Evolutionary conservation across 2,113 vertebrate genomes (phyloP).

Genomic region (Mungos mungo): DNA sequence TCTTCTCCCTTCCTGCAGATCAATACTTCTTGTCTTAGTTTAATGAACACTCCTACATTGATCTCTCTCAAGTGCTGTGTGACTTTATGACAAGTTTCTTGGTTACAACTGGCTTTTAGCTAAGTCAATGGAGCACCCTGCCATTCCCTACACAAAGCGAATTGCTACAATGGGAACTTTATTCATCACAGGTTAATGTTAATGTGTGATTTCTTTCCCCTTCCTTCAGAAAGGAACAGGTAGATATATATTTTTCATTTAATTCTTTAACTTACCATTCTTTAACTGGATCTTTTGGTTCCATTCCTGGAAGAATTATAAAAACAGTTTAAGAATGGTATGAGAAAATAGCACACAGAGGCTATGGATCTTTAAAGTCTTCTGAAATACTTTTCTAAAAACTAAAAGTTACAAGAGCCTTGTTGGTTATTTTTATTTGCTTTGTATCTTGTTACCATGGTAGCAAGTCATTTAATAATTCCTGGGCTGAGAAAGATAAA

Average conservation of each 20-base stretch:
- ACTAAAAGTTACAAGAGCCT: conserved; percentile 25
- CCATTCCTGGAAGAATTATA: conserved; percentile 16
- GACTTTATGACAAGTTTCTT: conserved; percentile 65
- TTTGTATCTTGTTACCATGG: conserved; percentile 56
- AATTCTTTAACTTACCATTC: conserved; percentile 44
- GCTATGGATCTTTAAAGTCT: background rate
- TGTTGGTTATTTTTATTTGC: conserved; percentile 61
- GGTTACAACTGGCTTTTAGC: conserved; percentile 27
- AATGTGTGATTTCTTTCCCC: background rate
- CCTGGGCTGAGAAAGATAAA: background rate
- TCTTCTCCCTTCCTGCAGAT: conserved; percentile 18
- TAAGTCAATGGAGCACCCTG: background rate
- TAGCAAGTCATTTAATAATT: conserved; percentile 41
- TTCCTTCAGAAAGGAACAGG: background rate
- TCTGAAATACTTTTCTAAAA: conserved; percentile 33
- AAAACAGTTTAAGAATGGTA: conserved; percentile 43
- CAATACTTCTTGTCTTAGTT: conserved; percentile 72
- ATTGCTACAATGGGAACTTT: background rate
- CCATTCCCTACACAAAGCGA: background rate
- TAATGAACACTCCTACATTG: conserved; percentile 69
- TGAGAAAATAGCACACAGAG: conserved; percentile 41
- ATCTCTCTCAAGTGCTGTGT: conserved; percentile 55
- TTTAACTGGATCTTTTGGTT: conserved; percentile 42
- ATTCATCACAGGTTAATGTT: conserved; percentile 41
- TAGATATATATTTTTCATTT: background rate